Conservation (phyloP, 2,888 invertebrate species). For the Ornithoptera alexandrae region DNA sequence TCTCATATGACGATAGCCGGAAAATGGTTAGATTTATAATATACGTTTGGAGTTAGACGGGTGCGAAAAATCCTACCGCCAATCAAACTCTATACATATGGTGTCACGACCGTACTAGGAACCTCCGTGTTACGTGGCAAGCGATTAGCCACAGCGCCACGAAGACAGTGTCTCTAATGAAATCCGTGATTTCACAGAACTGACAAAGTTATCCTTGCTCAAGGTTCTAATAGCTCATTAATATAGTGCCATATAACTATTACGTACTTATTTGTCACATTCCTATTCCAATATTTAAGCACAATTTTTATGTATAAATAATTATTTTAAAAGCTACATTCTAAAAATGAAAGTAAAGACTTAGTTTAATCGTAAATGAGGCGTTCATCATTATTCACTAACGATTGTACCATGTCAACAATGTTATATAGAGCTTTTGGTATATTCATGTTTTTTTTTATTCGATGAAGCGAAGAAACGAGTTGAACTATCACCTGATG, state of each 20-base stretch:
- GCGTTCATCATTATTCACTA: neutral
- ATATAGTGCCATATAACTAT: constrained; percentile 61
- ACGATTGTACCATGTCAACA: too few species aligned
- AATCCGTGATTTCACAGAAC: neutral
- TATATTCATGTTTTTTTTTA: too few species aligned
- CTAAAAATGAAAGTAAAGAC: neutral
- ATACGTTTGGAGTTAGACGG: too few species aligned
- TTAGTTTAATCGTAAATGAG: neutral
- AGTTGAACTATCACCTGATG: too few species aligned
- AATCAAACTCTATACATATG: too few species aligned
- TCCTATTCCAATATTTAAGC: constrained; percentile 25
- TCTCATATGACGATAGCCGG: too few species aligned
- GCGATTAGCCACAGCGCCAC: neutral
- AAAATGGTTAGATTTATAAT: too few species aligned
- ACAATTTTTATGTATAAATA: constrained; percentile 35
- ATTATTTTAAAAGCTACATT: neutral
- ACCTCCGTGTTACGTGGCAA: too few species aligned
- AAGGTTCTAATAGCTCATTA: constrained; percentile 33
- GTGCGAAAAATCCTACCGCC: too few species aligned
- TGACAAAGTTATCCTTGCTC: constrained; percentile 35
- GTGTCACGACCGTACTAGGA: too few species aligned
- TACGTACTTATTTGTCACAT: constrained; percentile 50
- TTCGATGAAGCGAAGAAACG: too few species aligned
- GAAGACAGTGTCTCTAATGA: neutral
- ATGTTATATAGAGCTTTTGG: too few species aligned